A percentile compares a stretch with the other conserved stretches of the same genome.
Conservation (phyloP, 2,888 invertebrate species). For the Pterostichus madidus region DNA sequence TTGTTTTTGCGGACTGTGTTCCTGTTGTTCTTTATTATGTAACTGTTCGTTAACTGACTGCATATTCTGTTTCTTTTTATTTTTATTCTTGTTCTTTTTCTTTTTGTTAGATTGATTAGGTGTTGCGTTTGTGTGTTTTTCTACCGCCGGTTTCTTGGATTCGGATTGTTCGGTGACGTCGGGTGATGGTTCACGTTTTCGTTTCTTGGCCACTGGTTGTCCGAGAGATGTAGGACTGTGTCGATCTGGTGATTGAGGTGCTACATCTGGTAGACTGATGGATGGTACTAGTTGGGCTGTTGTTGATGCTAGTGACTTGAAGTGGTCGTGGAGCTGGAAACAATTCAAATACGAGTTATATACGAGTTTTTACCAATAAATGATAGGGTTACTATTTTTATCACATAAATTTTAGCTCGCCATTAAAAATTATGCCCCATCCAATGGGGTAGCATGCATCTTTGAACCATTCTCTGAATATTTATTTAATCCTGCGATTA, state of each 20-base stretch:
- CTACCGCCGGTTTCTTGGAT: not conserved
- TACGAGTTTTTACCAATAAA: no score
- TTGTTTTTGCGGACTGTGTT: constrained; percentile 1
- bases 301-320: constrained; percentile 71
- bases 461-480: no score
- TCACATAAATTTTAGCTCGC: no score
- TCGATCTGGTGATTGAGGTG: constrained; percentile 24
- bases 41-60: constrained; percentile 14
- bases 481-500: no score
- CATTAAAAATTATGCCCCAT: no score
- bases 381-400: no score
- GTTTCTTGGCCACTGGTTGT: constrained; percentile 72
- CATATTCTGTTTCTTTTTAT: constrained; percentile 31
- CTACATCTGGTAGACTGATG: not conserved
- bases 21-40: constrained; percentile 7
- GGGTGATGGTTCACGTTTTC: constrained; percentile 70
- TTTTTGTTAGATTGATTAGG: not conserved
- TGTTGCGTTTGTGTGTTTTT: constrained; percentile 1
- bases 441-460: no score
- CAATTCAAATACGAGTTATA: no score
- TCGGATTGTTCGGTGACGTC: not conserved
- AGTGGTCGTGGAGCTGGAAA: constrained; percentile 73
- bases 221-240: constrained; percentile 66
- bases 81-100: constrained; percentile 40
- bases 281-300: constrained; percentile 61